Base-by-base conservation (phyloP, 1,140 invertebrate species). In the Laupala kohalensis region DNA sequence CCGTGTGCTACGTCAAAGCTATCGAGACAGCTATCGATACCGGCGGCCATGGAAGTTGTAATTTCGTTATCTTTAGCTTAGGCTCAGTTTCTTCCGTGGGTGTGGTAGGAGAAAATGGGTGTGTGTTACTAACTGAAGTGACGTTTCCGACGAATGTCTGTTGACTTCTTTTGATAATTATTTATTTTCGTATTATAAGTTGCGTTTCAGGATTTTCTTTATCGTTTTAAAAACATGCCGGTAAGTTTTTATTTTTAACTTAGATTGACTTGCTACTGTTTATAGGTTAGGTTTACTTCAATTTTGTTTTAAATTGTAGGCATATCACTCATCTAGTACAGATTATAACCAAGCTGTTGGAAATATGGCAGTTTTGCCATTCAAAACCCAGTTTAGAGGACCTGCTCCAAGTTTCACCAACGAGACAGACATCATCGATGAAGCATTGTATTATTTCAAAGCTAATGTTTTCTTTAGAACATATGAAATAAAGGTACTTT, bases 401-500 rank as follows among this genome's bases (percentile, higher is more conserved):
- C 96, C 96, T 69, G 95, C 96, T 5, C 90, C 91, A 63, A 79
- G 81, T 73, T 82, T 77, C 74, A 83, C 82, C 19, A 78, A 81
- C 69, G 89, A 93, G 27, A 84, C 88, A 74, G 98, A 99, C 82
- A 95, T 99, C 75, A 95, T 99, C 75, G 97, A 99, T 84, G 98
- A 99, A 86, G 92, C 96, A 28, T 83, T 99, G 12, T 93, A 92
- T 78, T 99, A 90, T 80, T 99, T 99, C 81, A 98, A 97, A 85
- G 96, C 98, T 2, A 99, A 99, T 84, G 96, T 99, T 6, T 99
- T 99, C 81, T 99, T 99, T 80, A 89, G 96, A 75, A 98, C 95
- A 64, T 99, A 98, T 82, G 97, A 99, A 84, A 96, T 99, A 71
- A 98, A 97, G 87, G 92, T 93, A 84, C 19, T 53, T 53, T 13